phyloP scores from a whole-genome alignment of 2,888 invertebrate genomes.

The Stictocephala bisonia region DNA sequence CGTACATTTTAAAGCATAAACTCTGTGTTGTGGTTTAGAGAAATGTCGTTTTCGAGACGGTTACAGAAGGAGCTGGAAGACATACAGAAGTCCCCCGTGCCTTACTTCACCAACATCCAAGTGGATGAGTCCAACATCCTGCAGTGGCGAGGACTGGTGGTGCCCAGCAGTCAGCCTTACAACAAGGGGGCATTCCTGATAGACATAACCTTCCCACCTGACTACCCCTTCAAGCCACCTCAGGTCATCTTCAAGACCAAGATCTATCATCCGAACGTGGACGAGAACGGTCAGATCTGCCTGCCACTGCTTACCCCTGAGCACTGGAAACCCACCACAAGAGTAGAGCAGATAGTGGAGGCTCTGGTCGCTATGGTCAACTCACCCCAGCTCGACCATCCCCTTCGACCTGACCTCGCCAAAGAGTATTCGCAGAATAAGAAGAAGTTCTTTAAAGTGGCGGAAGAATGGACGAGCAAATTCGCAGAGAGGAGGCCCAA shows the following conservation, averaged over 20 bases:
- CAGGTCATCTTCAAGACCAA: conserved; percentile 21
- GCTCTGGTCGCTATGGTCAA: conserved; percentile 16
- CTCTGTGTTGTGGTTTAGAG: too few relatives aligned
- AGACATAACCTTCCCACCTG: conserved; percentile 16
- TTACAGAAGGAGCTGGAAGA: conserved; percentile 31
- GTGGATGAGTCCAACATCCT: conserved; percentile 24
- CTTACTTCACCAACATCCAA: conserved; percentile 26
- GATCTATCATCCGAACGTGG: conserved; percentile 29
- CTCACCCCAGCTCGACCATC: conserved; percentile 20
- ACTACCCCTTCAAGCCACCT: conserved; percentile 12
- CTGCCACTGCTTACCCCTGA: conserved; percentile 8
- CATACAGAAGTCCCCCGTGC: neutral
- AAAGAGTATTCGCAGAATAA: conserved; percentile 67
- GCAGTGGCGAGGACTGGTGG: neutral
- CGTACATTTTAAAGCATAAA: too few relatives aligned
- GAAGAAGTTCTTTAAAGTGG: conserved; percentile 73
- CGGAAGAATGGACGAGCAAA: conserved; percentile 73
- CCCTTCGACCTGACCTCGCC: conserved; percentile 19
- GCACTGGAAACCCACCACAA: conserved; percentile 25
- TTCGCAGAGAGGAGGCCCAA: conserved; percentile 67
- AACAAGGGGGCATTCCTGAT: conserved; percentile 28
- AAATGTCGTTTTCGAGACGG: conserved; percentile 12
- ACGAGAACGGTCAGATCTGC: conserved; percentile 25
- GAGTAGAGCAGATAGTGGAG: conserved; percentile 21
- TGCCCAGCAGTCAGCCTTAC: conserved; percentile 14